Percentiles rank a stretch among this genome's conserved stretches.
phyloP scores from a whole-genome alignment of 2,113 vertebrate genomes.

The Varanus salvator region DNA sequence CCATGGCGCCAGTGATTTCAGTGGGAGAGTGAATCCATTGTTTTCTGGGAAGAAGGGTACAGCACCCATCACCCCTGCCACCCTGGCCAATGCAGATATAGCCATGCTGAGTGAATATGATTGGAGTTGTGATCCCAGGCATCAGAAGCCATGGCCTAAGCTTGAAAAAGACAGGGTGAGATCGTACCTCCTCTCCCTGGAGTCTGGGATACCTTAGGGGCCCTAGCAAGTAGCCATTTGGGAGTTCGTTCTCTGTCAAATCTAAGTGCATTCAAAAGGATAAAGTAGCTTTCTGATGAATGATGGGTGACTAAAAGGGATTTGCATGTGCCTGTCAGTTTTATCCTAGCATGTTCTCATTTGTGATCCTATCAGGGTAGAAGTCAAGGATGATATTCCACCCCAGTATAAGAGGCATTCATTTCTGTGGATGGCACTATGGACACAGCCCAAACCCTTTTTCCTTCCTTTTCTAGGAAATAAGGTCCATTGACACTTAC shows the following conservation, averaged over 20 bases:
- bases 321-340: not conserved
- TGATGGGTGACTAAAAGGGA: not conserved
- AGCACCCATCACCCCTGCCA: not conserved
- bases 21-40: not conserved
- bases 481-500: not conserved
- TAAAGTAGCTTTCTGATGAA: not conserved
- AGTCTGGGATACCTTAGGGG: too few relatives aligned
- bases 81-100: not conserved
- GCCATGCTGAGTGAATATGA: too few relatives aligned
- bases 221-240: too few relatives aligned
- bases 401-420: not conserved
- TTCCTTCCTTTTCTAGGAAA: not conserved
- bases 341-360: not conserved
- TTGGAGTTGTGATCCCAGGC: too few relatives aligned
- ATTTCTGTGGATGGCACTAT: not conserved
- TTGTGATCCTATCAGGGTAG: not conserved
- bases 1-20: not conserved
- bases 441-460: not conserved
- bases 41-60: not conserved
- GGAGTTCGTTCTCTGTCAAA: not conserved
- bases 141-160: too few relatives aligned
- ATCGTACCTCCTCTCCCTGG: too few relatives aligned
- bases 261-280: not conserved
- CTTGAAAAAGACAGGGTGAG: too few relatives aligned
- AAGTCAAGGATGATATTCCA: not conserved